phyloP scores from a whole-genome alignment of 2,888 invertebrate species.

The Rhogogaster chlorosoma region DNA sequence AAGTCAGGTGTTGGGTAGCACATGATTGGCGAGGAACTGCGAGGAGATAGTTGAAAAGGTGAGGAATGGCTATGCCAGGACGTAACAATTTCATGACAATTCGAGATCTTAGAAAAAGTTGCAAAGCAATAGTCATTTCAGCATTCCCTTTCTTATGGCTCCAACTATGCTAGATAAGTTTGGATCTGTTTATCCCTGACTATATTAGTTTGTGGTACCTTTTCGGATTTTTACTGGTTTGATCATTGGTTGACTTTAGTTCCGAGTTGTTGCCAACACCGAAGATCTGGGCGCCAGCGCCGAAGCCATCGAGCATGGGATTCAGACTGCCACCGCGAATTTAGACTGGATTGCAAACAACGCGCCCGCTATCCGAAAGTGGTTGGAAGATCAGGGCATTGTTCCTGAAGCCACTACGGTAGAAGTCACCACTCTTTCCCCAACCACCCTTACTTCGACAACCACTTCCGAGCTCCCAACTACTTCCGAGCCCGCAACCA shows the following conservation, averaged over 20 bases:
- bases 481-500: no score
- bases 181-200: conserved; percentile 75
- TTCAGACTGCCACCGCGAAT: conserved; percentile 57
- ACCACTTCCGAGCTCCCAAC: not conserved
- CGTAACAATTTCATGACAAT: no score
- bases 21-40: no score
- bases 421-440: not conserved
- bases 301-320: conserved; percentile 57
- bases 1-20: no score
- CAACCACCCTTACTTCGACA: not conserved
- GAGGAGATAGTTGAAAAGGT: no score
- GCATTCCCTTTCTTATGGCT: not conserved
- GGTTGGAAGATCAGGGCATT: not conserved
- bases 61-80: no score
- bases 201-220: conserved; percentile 73
- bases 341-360: conserved; percentile 61
- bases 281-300: conserved; percentile 56
- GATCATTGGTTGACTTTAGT: not conserved
- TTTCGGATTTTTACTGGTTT: not conserved
- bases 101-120: no score
- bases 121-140: no score
- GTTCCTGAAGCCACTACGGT: not conserved
- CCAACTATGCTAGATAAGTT: not conserved
- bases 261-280: conserved; percentile 43
- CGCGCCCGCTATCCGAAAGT: not conserved